phyloP scores from a whole-genome alignment of 2,888 invertebrate genomes.

The Aphodius sticticus region DNA sequence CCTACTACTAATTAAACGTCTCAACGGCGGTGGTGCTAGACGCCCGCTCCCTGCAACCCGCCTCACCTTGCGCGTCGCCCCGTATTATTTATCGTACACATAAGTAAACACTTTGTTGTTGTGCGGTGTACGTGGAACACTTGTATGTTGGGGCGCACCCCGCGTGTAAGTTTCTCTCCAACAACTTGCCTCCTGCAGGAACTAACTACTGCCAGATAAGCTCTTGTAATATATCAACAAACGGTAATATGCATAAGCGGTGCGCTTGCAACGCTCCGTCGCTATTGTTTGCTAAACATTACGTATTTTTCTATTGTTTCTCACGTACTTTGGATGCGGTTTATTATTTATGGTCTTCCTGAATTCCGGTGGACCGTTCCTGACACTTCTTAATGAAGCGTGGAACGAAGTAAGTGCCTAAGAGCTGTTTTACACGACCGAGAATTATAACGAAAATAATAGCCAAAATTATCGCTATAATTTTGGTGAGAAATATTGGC shows the following conservation, averaged over 20 bases:
- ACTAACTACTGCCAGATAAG: not conserved
- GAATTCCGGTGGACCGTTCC: not conserved
- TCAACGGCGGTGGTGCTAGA: conserved; percentile 8
- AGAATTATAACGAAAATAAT: no score
- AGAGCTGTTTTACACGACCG: no score
- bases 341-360: not conserved
- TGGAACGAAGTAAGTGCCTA: not conserved
- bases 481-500: no score
- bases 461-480: no score
- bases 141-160: not conserved
- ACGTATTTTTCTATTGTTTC: not conserved
- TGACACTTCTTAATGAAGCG: not conserved
- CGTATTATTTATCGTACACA: conserved; percentile 13
- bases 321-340: not conserved
- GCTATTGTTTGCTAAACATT: not conserved
- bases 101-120: conserved; percentile 20
- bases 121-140: conserved; percentile 17
- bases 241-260: conserved; percentile 4
- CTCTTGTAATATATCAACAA: conserved; percentile 4
- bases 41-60: not conserved
- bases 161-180: not conserved
- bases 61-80: not conserved
- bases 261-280: not conserved
- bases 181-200: not conserved
- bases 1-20: conserved; percentile 38